Conservation (phyloP, 1,140 invertebrate genomes). For the Portunus trituberculatus region DNA sequence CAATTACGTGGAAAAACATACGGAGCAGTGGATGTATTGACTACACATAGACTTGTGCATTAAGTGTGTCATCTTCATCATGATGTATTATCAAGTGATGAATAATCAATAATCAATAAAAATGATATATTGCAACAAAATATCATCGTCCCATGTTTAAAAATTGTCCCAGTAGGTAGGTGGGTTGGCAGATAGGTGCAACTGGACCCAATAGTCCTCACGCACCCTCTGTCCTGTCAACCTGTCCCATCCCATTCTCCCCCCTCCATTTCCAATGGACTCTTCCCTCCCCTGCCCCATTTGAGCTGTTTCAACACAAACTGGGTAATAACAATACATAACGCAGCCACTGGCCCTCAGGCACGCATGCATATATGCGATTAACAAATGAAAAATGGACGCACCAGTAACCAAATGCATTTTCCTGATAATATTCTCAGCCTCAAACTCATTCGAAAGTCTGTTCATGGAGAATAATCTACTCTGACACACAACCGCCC, state of each 20-base stretch:
- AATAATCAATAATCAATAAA: neutral
- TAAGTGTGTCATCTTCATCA: neutral
- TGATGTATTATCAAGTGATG: neutral
- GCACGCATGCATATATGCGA: neutral
- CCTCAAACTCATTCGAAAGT: no score
- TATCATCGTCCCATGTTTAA: neutral
- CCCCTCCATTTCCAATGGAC: neutral
- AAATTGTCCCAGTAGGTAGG: neutral
- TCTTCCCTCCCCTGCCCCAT: neutral
- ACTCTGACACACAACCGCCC: no score
- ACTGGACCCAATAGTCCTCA: neutral
- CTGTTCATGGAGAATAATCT: no score
- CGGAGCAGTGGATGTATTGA: neutral
- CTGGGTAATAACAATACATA: no score
- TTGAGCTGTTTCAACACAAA: no score
- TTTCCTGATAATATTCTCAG: no score
- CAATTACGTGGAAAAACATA: neutral
- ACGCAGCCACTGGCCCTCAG: neutral
- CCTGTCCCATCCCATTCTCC: neutral
- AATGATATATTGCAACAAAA: neutral
- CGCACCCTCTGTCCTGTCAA: neutral
- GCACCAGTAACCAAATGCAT: no score
- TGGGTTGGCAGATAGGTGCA: no score
- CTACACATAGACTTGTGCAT: neutral
- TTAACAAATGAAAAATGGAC: no score